These are phyloP conservation scores for Cephus sareptanus DNA, from an alignment of 2,888 invertebrate genomes.

Conservation along the genomic window DNA sequence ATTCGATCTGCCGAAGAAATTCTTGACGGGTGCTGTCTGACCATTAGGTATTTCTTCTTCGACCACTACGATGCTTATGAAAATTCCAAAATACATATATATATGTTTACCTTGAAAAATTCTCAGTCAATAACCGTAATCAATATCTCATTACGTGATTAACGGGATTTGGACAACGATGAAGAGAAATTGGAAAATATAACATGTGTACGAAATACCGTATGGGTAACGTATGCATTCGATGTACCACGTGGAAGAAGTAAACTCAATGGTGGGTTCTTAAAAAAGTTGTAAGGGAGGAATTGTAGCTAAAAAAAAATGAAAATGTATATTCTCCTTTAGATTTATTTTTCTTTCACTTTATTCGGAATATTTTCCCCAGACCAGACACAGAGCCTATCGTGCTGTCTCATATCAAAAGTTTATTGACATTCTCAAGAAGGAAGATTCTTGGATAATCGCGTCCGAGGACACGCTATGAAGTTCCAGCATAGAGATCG, in stretches of 20 bases:
- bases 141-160: neutral
- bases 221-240: neutral
- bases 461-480: neutral
- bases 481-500: neutral
- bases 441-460: neutral
- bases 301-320: too few species aligned
- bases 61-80: neutral
- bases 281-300: too few species aligned
- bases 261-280: too few species aligned
- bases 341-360: neutral
- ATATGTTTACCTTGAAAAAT: neutral
- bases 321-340: neutral
- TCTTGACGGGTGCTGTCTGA: neutral
- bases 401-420: neutral
- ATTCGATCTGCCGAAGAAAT: neutral
- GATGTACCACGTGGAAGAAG: neutral
- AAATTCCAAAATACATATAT: neutral
- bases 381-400: neutral
- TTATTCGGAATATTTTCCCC: too few species aligned
- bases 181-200: neutral
- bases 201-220: neutral
- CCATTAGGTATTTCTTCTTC: neutral
- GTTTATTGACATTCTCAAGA: neutral
- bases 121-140: neutral
- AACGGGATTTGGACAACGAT: neutral